phyloP scores from a whole-genome alignment of 2,113 vertebrate genomes.

The Nasalis larvatus region DNA sequence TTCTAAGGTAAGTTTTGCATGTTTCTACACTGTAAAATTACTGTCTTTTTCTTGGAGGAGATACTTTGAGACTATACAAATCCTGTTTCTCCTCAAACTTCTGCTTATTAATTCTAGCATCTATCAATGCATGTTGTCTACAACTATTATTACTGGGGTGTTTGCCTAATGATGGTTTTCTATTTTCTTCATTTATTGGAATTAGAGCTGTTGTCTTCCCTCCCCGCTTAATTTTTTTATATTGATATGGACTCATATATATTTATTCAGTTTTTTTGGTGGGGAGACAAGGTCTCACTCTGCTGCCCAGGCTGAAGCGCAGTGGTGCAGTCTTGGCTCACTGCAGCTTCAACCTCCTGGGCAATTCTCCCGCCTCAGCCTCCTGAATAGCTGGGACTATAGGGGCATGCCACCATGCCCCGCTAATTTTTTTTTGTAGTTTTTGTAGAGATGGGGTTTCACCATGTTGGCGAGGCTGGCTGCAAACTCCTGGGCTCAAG shows the following conservation, averaged over 20 bases:
- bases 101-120: not conserved
- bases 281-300: too few relatives aligned
- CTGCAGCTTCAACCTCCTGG: too few relatives aligned
- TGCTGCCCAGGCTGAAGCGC: too few relatives aligned
- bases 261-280: too few relatives aligned
- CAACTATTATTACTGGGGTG: not conserved
- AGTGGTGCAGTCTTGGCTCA: too few relatives aligned
- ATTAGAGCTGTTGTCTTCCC: not conserved
- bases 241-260: not conserved
- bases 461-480: too few relatives aligned
- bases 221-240: not conserved
- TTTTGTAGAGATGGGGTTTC: too few relatives aligned
- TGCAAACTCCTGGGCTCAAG: too few relatives aligned
- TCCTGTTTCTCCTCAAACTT: not conserved
- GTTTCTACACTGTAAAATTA: not conserved
- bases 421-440: too few relatives aligned
- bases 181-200: slow-evolving; percentile 25
- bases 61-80: not conserved
- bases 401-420: too few relatives aligned
- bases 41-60: not conserved
- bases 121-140: not conserved
- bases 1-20: not conserved
- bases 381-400: too few relatives aligned
- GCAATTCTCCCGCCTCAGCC: too few relatives aligned
- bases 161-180: slow-evolving; percentile 17